Evolutionary conservation across 2,113 vertebrate species (phyloP).

Genomic region (Corythornis vintsioides): DNA sequence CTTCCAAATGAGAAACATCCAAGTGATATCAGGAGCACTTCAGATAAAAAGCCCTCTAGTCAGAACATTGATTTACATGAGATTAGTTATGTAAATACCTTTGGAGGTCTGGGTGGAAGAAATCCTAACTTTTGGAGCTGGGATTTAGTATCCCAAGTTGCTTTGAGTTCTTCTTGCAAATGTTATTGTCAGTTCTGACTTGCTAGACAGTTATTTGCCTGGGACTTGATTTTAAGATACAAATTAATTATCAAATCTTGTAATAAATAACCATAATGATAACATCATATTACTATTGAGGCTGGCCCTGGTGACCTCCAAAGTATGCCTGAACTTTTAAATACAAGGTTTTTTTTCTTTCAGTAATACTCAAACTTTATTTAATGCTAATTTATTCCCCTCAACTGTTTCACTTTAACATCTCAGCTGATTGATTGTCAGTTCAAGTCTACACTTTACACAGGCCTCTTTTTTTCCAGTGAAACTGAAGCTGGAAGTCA

Average conservation of each 20-base stretch:
- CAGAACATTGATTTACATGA: not conserved
- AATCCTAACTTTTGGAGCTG: not conserved
- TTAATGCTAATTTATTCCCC: not conserved
- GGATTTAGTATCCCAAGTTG: not conserved
- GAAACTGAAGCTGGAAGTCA: slow-evolving; percentile 20
- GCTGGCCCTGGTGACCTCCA: not conserved
- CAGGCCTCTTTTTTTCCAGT: not conserved
- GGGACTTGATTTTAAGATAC: not conserved
- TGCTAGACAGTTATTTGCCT: not conserved
- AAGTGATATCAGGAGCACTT: not conserved
- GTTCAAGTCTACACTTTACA: not conserved
- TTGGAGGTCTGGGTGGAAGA: not conserved
- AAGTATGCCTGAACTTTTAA: not conserved
- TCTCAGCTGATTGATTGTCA: slow-evolving; percentile 23
- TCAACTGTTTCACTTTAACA: not conserved
- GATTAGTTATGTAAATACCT: not conserved
- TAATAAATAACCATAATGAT: not conserved
- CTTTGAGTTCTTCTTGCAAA: not conserved
- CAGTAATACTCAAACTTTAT: not conserved
- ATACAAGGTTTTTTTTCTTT: not conserved
- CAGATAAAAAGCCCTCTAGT: not conserved
- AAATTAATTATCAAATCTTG: not conserved
- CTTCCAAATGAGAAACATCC: not conserved
- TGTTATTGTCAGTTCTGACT: not conserved
- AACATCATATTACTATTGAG: not conserved